Base-by-base conservation (phyloP, 2,797 vertebrate genomes). In the Novumbra hubbsi region DNA sequence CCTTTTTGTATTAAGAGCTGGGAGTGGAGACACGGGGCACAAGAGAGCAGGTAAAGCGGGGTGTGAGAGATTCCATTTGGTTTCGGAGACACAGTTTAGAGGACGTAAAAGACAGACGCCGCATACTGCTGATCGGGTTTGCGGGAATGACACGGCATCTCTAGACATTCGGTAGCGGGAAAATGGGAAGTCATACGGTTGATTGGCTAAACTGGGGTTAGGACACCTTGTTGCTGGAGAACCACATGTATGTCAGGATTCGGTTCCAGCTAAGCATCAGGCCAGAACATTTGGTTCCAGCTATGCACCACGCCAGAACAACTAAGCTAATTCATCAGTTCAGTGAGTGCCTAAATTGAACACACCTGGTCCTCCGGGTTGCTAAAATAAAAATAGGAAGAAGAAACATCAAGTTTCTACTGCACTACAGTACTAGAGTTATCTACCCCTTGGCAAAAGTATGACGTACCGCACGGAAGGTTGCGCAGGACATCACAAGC, bases 21-120 rank as follows among this genome's bases (percentile, higher is more conserved):
- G 79, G 79, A 82, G 77, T 84, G 79, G 62, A 82, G 83, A 79
- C 71, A 76, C 74, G 74, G 82, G 41, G 9, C 79, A 80, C 73
- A 78, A 84, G 82, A 81, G 76, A 16, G 76, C 76, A 76, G 41
- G 70, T 72, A 77, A 74, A 83, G 79, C 75, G 65, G 72, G 66
- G 87, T 86, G 90, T 90, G 88, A 88, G 85, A 88, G 82, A 86
- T 85, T 88, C 76, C 67, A 72, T 81, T 87, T 87, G 79, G 86
- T 73, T 76, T 83, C 74, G 79, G 76, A 74, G 76, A 64, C 67
- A 68, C 63, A 60, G 34, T 38, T 38, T 38, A 6, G 8, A 2
- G 34, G 76, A 64, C 69, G 66, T 57, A 60, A 2, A 3, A 57
- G 4, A 2, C 11, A 57, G 4, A 57, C 8, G n/a, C 9, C 4